phyloP scores from a whole-genome alignment of 2,888 invertebrate species.

The Caenorhabditis imperialis region DNA sequence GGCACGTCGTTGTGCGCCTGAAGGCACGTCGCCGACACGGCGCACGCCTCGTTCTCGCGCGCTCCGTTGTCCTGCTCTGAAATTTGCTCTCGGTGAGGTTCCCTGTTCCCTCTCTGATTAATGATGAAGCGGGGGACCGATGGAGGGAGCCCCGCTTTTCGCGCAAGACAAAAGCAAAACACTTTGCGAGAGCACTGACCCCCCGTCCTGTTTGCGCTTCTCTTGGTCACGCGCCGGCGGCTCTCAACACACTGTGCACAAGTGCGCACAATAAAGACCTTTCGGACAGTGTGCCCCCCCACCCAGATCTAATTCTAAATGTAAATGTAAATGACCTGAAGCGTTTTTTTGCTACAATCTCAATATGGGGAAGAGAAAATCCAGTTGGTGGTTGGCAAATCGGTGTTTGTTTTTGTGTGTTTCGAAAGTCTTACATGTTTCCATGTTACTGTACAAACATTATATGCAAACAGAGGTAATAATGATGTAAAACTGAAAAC shows the following conservation, averaged over 20 bases:
- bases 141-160: too few relatives aligned
- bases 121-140: background rate
- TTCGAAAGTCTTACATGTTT: too few relatives aligned
- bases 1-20: conserved; percentile 73
- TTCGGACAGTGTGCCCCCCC: too few relatives aligned
- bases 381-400: too few relatives aligned
- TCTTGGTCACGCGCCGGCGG: conserved; percentile 47
- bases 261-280: conserved; percentile 45
- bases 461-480: too few relatives aligned
- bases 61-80: conserved; percentile 75
- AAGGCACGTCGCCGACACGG: conserved; percentile 75
- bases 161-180: conserved; percentile 27
- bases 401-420: conserved; percentile 42
- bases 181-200: conserved; percentile 16
- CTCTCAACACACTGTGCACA: conserved; percentile 35
- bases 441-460: too few relatives aligned
- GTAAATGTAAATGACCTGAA: too few relatives aligned
- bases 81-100: conserved; percentile 47
- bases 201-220: conserved; percentile 46
- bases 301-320: too few relatives aligned
- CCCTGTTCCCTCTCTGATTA: too few relatives aligned
- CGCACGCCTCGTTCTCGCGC: conserved; percentile 70
- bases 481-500: too few relatives aligned
- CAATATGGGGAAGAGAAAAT: too few relatives aligned
- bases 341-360: too few relatives aligned